Conservation (phyloP, 2,888 invertebrate genomes). For the Andrena dorsata region DNA sequence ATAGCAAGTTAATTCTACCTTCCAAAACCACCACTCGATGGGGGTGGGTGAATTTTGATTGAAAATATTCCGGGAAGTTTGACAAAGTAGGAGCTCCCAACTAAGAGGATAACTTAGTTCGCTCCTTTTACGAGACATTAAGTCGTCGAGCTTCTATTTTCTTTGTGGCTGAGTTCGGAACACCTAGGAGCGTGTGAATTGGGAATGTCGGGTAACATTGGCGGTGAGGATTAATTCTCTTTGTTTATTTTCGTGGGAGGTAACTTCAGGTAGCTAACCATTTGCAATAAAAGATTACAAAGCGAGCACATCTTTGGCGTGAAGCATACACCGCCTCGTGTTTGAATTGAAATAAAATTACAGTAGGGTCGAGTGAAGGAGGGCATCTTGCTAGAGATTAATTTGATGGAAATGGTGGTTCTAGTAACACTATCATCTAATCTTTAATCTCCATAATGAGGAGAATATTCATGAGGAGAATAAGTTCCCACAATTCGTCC, state of each 20-base stretch:
- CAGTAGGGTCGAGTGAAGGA: neutral
- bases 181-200: neutral
- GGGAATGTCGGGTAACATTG: neutral
- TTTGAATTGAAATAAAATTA: neutral
- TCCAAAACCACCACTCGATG: neutral
- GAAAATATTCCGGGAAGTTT: constrained; percentile 12
- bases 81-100: neutral
- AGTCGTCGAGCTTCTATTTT: constrained; percentile 1
- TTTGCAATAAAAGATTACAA: neutral
- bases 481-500: too few species aligned
- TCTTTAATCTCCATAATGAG: too few species aligned
- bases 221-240: neutral
- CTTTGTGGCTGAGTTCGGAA: neutral
- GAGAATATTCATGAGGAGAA: too few species aligned
- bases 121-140: neutral
- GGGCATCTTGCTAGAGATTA: neutral
- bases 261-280: too few species aligned
- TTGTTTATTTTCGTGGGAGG: neutral
- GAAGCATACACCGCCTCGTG: neutral
- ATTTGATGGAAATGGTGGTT: neutral
- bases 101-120: constrained; percentile 13
- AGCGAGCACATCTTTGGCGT: neutral
- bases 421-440: too few species aligned
- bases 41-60: neutral
- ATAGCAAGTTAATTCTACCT: constrained; percentile 1